Evolutionary conservation across 2,888 invertebrate genomes (phyloP), one percentile per base, ranked within the genome.

Genomic region (Athripsodes cinereus): DNA sequence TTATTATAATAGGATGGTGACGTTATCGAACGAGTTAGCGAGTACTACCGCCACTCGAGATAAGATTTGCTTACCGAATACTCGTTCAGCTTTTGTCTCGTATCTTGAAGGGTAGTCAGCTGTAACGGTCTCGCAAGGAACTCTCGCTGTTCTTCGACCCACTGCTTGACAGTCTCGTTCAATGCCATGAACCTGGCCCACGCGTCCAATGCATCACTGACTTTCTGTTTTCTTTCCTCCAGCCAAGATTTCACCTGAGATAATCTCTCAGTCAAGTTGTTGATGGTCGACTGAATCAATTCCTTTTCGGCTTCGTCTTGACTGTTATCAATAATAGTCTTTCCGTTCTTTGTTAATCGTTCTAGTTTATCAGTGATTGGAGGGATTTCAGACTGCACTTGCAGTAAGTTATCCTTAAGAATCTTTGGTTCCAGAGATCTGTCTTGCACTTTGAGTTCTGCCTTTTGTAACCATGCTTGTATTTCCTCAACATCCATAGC

Each of bases 121-220:
- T 86, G 85, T 61, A 93, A 78, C 53, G 90, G 88, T 71, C 90
- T 87, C 66, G 83, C 81, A 51, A 94, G 80, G 80, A 94, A 92
- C 59, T 80, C 78, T 66, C 83, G 85, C 72, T 92, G 92, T 67
- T 92, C 92, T 63, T 85, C 83, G 40, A 88, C 87, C 94, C 94
- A 95, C 57, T 82, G 75, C 74, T 88, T 86, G 49, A 94, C 90
- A 66, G 87, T 82, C 70, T 90, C 87, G 68, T 93, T 85, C 63
- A 94, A 78, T 59, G 87, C 82, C 66, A 92, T 81, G 82, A 95
- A 95, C 59, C 90, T 81, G 64, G 91, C 87, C 83, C 92, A 93
- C 22, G 93, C 90, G 68, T 94, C 94, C 67, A 94, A 80, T 60
- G 90, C 89, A 69, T 93, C 92, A 55, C 89, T 90, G 35, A 93